These are phyloP conservation scores for Toxostoma redivivum DNA, from an alignment of 2,113 vertebrate genomes.

Conservation along the genomic window DNA sequence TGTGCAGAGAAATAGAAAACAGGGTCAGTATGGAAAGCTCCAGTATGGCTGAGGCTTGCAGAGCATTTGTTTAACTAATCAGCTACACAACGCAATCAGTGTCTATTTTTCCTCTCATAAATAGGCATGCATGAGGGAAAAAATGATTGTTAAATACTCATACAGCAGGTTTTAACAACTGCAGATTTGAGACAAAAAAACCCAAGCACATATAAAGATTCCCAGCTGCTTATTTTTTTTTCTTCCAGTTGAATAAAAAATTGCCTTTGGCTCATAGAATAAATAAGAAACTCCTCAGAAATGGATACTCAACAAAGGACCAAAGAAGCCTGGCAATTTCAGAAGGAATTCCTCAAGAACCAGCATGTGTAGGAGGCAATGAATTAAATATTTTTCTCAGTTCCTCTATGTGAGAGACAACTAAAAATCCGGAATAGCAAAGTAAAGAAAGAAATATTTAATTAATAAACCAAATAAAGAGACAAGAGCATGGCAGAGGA, in stretches of 20 bases:
- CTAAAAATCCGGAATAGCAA: background rate
- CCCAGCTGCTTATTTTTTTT: background rate
- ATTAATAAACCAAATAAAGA: constrained; percentile 39
- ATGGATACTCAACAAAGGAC: background rate
- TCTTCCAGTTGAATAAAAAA: constrained; percentile 15
- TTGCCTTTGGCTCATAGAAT: background rate
- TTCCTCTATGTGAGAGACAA: constrained; percentile 31
- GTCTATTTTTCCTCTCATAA: constrained; percentile 44
- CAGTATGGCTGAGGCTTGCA: background rate
- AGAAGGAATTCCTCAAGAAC: constrained; percentile 52
- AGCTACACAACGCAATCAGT: constrained; percentile 41
- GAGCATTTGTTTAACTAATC: constrained; percentile 8
- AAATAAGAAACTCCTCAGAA: background rate
- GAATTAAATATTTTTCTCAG: constrained; percentile 59
- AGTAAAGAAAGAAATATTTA: constrained; percentile 45
- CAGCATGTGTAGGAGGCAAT: background rate
- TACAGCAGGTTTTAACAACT: background rate
- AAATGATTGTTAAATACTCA: constrained; percentile 50
- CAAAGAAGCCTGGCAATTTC: background rate
- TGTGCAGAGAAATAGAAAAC: background rate
- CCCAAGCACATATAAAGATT: background rate
- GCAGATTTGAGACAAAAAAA: background rate
- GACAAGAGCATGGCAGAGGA: background rate
- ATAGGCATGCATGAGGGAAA: background rate
- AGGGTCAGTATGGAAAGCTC: background rate